phyloP scores from a whole-genome alignment of 2,888 invertebrate species.

The Plebejus anna region DNA sequence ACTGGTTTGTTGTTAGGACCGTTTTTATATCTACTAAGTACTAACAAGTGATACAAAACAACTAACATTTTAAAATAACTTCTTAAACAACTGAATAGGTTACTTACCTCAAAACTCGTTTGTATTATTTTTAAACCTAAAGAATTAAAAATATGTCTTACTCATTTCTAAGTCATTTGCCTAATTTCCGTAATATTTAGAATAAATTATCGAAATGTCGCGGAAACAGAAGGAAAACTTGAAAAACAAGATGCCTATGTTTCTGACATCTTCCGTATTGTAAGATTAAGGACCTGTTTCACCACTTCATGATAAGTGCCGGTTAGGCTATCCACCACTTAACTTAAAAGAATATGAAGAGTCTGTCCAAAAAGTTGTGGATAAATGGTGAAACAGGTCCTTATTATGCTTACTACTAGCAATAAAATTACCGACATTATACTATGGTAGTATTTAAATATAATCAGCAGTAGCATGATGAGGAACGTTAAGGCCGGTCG shows the following conservation, averaged over 20 bases:
- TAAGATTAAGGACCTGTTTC: neutral
- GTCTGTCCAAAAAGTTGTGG: too few species aligned
- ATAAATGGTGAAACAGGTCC: too few species aligned
- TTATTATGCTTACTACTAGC: neutral
- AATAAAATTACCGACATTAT: neutral
- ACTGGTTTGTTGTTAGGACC: neutral
- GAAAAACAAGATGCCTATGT: neutral
- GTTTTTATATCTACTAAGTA: neutral
- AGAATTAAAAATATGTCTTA: neutral
- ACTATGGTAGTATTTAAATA: neutral
- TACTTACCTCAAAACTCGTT: neutral
- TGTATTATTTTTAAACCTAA: neutral
- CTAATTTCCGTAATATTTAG: neutral
- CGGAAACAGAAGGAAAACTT: neutral
- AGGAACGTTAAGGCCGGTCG: neutral
- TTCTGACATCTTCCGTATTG: constrained; percentile 4
- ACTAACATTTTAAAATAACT: neutral
- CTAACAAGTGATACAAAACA: neutral
- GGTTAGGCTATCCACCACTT: too few species aligned
- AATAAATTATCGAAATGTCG: neutral
- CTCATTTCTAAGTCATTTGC: neutral
- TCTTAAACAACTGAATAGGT: neutral
- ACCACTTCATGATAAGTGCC: too few species aligned
- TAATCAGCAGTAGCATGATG: neutral
- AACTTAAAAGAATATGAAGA: too few species aligned